These are phyloP conservation scores for Bedellia somnulentella DNA, from an alignment of 2,888 invertebrate species.

Conservation along the genomic window DNA sequence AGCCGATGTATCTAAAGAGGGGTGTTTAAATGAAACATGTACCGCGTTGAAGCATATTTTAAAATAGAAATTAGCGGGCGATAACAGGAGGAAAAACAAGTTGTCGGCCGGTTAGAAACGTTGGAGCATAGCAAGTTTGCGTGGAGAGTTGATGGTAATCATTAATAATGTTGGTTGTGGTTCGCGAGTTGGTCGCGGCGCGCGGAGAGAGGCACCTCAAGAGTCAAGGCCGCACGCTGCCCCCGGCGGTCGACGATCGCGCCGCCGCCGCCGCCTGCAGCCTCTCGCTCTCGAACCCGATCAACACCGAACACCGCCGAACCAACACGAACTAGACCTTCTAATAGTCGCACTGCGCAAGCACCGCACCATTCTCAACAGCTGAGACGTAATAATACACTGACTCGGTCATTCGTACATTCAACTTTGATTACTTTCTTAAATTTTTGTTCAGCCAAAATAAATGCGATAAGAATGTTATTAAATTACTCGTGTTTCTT, in stretches of 20 bases:
- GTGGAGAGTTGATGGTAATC: conserved; percentile 55
- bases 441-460: too few relatives aligned
- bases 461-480: too few relatives aligned
- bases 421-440: conserved; percentile 61
- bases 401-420: conserved; percentile 62
- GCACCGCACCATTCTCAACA: conserved; percentile 43
- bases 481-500: conserved; percentile 2
- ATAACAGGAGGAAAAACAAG: conserved; percentile 59
- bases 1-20: too few relatives aligned
- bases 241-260: conserved; percentile 77
- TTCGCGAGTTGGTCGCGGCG: conserved; percentile 30
- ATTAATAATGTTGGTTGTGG: conserved; percentile 55
- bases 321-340: conserved; percentile 54
- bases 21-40: too few relatives aligned
- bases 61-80: too few relatives aligned
- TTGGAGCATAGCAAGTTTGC: conserved; percentile 51
- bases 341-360: conserved; percentile 49
- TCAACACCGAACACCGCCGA: conserved; percentile 28
- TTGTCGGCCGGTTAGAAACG: conserved; percentile 32
- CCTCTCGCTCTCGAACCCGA: conserved; percentile 39
- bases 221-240: conserved; percentile 78
- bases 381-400: conserved; percentile 60
- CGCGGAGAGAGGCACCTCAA: conserved; percentile 25
- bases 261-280: conserved; percentile 33
- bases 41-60: too few relatives aligned